Percentiles rank a stretch among this genome's conserved stretches.
Evolutionary conservation across 2,113 vertebrate genomes (phyloP).

Genomic region (Heterotis niloticus): DNA sequence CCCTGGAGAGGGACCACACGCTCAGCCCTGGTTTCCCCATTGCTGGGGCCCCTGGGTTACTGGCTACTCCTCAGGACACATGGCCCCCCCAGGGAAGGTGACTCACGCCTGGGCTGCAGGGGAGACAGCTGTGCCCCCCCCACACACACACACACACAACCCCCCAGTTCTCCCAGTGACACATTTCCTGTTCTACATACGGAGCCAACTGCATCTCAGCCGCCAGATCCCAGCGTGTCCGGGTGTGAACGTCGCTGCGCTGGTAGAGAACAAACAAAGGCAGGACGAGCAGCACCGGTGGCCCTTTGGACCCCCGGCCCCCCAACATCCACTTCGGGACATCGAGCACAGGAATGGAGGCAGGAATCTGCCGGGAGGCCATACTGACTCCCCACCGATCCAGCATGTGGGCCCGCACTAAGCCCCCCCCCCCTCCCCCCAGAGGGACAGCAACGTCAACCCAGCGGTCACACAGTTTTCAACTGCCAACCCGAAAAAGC

Average conservation of each 20-base stretch:
- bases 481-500: no score
- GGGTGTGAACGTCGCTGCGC: background rate
- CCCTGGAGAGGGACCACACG: background rate
- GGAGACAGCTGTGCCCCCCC: background rate
- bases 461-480: no score
- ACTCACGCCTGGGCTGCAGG: conserved; percentile 23
- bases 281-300: no score
- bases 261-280: background rate
- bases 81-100: conserved; percentile 30
- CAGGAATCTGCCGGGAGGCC: no score
- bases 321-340: no score
- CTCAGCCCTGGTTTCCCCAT: conserved; percentile 38
- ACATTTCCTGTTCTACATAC: conserved; percentile 28
- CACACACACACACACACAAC: background rate
- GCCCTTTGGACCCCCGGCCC: no score
- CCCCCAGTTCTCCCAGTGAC: conserved; percentile 4
- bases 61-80: background rate
- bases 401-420: no score
- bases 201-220: conserved; percentile 11
- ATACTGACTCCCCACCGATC: no score
- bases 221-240: conserved; percentile 11
- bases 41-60: conserved; percentile 27
- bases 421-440: no score
- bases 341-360: no score
- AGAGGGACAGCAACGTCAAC: no score